These are phyloP conservation scores for Pyrgilauda ruficollis DNA, from an alignment of 2,113 vertebrate genomes.

Conservation along the genomic window DNA sequence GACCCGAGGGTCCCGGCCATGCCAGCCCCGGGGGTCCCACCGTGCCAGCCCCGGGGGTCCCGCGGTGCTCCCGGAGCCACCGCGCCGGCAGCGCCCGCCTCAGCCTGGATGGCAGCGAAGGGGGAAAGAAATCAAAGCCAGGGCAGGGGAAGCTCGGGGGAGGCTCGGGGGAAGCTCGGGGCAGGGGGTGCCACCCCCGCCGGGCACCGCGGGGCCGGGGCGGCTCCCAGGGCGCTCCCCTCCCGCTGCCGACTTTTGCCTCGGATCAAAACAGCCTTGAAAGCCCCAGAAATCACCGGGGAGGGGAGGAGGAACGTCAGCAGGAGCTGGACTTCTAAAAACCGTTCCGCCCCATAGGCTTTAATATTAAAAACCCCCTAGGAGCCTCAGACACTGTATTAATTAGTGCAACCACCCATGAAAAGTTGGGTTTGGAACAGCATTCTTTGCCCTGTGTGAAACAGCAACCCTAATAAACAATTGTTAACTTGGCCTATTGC, in stretches of 20 bases:
- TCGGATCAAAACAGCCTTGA: slow-evolving; percentile 76
- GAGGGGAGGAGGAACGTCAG: slow-evolving; percentile 64
- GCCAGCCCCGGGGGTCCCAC: neutral
- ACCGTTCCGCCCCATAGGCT: slow-evolving; percentile 80
- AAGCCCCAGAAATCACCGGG: slow-evolving; percentile 70
- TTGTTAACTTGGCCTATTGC: slow-evolving; percentile 84
- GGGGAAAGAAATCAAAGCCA: neutral
- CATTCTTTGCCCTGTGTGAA: slow-evolving; percentile 81
- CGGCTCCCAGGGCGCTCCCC: slow-evolving; percentile 29
- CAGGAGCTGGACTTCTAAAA: slow-evolving; percentile 78
- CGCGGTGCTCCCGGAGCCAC: neutral
- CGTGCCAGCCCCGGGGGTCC: neutral
- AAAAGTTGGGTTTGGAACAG: slow-evolving; percentile 80
- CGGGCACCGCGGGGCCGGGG: neutral
- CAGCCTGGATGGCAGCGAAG: neutral
- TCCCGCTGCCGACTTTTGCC: slow-evolving; percentile 57
- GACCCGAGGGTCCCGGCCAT: rapidly evolving
- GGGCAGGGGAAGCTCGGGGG: neutral
- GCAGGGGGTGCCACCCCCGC: neutral
- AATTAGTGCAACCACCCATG: slow-evolving; percentile 88
- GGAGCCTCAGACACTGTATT: slow-evolving; percentile 83
- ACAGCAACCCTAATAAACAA: slow-evolving; percentile 83
- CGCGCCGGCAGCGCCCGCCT: neutral
- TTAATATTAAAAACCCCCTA: slow-evolving; percentile 77
- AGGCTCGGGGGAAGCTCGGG: neutral